These are phyloP conservation scores for Triplophysa tibetana DNA, from an alignment of 2,113 vertebrate genomes.

Conservation along the genomic window DNA sequence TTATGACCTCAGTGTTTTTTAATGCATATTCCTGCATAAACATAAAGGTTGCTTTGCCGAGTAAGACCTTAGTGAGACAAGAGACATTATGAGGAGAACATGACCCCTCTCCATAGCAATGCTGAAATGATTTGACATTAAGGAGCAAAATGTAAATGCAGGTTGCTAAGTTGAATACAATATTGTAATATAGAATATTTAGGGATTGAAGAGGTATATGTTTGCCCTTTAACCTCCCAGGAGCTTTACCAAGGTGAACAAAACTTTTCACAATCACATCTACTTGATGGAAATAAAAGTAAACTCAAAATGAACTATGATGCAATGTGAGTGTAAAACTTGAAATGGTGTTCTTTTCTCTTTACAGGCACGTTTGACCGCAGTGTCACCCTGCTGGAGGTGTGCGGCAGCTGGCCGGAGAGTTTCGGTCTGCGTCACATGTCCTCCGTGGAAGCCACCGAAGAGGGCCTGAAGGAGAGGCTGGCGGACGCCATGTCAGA, in stretches of 20 bases:
- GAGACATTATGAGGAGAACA: no score
- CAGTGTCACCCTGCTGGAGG: conserved; percentile 93
- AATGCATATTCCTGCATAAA: background rate
- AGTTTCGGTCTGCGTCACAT: conserved; percentile 91
- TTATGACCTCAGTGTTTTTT: conserved; percentile 25
- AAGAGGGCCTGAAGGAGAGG: conserved; percentile 92
- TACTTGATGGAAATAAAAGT: background rate
- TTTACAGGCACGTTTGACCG: conserved; percentile 87
- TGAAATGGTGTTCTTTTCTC: conserved; percentile 23
- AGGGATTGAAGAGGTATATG: no score
- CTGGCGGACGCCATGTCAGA: conserved; percentile 97
- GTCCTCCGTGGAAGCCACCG: conserved; percentile 85
- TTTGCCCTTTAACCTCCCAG: no score
- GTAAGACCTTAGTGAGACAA: background rate
- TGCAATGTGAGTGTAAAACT: conserved; percentile 32
- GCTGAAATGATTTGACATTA: no score
- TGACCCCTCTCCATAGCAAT: no score
- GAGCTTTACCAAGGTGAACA: no score
- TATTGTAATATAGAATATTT: no score
- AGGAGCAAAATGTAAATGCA: no score
- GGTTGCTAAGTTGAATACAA: no score
- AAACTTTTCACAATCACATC: no score
- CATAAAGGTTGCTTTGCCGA: background rate
- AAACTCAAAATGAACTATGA: background rate
- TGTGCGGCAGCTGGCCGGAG: conserved; percentile 97